Percentiles rank a stretch among this genome's conserved stretches.
Conservation (phyloP, 35 echinoderm and acorn worm genomes). For the Lytechinus pictus region DNA sequence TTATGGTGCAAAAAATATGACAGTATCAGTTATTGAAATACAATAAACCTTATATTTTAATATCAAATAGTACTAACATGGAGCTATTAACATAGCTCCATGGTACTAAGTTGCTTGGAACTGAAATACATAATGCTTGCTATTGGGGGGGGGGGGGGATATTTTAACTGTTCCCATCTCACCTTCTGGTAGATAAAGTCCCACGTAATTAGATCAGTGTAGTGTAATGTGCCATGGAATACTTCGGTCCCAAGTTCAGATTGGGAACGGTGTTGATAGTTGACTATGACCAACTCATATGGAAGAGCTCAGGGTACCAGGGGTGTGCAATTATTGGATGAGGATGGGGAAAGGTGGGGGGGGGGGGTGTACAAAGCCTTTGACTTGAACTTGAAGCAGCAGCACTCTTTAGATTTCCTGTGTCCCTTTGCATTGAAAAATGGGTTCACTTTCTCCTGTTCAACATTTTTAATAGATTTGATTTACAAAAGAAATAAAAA, state of each 20-base stretch:
- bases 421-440: neutral
- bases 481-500: too few relatives aligned
- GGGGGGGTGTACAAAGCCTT: neutral
- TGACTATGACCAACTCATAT: neutral
- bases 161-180: neutral
- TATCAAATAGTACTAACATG: too few relatives aligned
- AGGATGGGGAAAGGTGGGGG: neutral
- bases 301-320: neutral
- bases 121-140: neutral
- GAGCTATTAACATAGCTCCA: too few relatives aligned
- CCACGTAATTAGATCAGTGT: neutral
- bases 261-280: neutral
- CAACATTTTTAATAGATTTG: too few relatives aligned
- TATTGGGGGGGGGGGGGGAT: neutral
- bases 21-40: too few relatives aligned
- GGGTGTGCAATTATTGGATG: neutral
- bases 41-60: too few relatives aligned
- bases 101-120: too few relatives aligned
- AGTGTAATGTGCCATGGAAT: neutral
- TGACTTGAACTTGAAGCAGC: neutral
- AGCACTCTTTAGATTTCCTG: neutral
- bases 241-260: neutral
- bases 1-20: too few relatives aligned
- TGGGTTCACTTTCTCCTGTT: neutral
- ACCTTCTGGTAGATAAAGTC: neutral